Evolutionary conservation across 1,140 invertebrate species (phyloP).

Genomic region (Paracyclopina nana): DNA sequence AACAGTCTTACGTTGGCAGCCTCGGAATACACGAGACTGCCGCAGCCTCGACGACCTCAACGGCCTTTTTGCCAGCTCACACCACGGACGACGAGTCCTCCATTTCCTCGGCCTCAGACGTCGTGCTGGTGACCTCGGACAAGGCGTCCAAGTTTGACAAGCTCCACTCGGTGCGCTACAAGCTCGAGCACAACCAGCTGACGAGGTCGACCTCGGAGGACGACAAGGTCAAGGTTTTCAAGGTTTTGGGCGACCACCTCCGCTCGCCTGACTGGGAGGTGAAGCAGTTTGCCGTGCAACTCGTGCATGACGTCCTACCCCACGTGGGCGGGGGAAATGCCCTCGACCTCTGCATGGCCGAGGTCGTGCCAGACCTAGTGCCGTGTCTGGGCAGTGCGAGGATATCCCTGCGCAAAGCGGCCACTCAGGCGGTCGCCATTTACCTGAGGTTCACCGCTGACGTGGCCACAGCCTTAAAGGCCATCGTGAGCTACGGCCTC

Average conservation of each 20-base stretch:
- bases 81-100: no score
- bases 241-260: background rate
- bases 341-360: slow-evolving; percentile 9
- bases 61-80: no score
- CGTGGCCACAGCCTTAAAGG: background rate
- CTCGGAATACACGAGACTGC: no score
- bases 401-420: background rate
- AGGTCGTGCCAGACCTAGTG: background rate
- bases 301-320: slow-evolving; percentile 4
- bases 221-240: slow-evolving; percentile 3
- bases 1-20: no score
- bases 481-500: slow-evolving; percentile 5
- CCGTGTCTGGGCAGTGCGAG: background rate
- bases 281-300: background rate
- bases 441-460: slow-evolving; percentile 3
- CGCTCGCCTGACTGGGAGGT: background rate
- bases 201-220: background rate
- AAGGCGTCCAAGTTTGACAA: background rate
- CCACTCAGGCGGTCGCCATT: background rate
- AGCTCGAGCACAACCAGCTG: slow-evolving; percentile 7
- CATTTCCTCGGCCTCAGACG: no score
- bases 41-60: no score
- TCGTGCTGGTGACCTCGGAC: no score
- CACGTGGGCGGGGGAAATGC: slow-evolving; percentile 4
- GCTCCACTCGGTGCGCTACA: slow-evolving; percentile 1